Evolutionary conservation across 2,797 vertebrate genomes (phyloP).

Genomic region (Hyperoplus lanceolatus): DNA sequence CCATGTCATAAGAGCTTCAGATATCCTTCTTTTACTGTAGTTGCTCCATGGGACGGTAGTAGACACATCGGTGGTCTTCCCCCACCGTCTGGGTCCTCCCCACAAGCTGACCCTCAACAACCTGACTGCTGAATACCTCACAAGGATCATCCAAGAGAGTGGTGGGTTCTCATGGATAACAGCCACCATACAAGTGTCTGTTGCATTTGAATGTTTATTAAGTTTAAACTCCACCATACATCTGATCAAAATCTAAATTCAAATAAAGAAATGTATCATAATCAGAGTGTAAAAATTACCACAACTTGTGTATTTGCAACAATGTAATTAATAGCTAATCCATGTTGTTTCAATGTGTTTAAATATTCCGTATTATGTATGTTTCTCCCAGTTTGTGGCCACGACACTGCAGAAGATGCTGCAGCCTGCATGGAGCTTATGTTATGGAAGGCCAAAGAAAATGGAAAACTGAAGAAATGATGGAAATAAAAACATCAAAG

Average conservation of each 20-base stretch:
- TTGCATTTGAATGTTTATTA: neutral
- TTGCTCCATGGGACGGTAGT: conserved; percentile 86
- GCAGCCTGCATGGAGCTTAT: conserved; percentile 88
- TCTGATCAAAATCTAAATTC: neutral
- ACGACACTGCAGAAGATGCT: conserved; percentile 86
- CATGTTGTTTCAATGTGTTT: neutral
- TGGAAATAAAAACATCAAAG: conserved; percentile 52
- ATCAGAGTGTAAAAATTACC: rapidly evolving
- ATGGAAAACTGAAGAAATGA: conserved; percentile 85
- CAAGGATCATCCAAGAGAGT: conserved; percentile 87
- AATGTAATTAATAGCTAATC: neutral
- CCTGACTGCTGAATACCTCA: conserved; percentile 86
- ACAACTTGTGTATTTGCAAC: neutral
- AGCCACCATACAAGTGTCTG: conserved; percentile 5
- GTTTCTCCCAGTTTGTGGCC: conserved; percentile 80
- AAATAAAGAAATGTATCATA: conserved; percentile 39
- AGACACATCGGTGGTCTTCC: conserved; percentile 87
- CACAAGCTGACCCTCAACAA: conserved; percentile 85
- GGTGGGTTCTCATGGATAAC: conserved; percentile 80
- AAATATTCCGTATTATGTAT: conserved; percentile 9
- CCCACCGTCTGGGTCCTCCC: conserved; percentile 87
- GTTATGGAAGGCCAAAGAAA: conserved; percentile 88
- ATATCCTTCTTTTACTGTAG: conserved; percentile 74
- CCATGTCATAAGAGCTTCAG: neutral
- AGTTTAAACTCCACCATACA: neutral